phyloP scores from a whole-genome alignment of 1,140 invertebrate species.

The Lepidostoma basale region DNA sequence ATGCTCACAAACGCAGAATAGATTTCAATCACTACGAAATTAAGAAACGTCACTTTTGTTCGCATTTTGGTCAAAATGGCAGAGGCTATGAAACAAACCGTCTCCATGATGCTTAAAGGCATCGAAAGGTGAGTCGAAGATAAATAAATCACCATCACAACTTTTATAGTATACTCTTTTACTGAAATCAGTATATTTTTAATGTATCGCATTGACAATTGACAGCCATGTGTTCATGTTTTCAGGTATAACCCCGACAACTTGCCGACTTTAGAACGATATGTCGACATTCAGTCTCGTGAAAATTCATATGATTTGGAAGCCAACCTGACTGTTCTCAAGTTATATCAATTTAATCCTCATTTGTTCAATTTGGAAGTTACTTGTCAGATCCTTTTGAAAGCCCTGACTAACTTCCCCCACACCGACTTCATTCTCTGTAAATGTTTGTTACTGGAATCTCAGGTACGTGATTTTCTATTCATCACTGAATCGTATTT shows the following conservation, averaged over 20 bases:
- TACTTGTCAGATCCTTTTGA: slow-evolving; percentile 84
- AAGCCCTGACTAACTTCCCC: slow-evolving; percentile 94
- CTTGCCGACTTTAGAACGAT: slow-evolving; percentile 83
- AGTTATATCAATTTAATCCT: slow-evolving; percentile 95
- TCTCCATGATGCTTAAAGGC: slow-evolving; percentile 75
- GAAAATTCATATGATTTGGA: slow-evolving; percentile 96
- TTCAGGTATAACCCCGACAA: slow-evolving; percentile 44
- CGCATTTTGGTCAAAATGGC: slow-evolving; percentile 58
- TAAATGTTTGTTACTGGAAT: slow-evolving; percentile 90
- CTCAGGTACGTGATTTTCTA: slow-evolving; percentile 76
- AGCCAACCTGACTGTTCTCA: slow-evolving; percentile 91
- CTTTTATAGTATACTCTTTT: too few relatives aligned
- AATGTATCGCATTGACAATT: neutral
- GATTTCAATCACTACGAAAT: neutral
- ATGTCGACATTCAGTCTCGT: slow-evolving; percentile 89
- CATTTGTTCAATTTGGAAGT: slow-evolving; percentile 83
- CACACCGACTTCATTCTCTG: slow-evolving; percentile 97
- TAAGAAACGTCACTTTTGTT: slow-evolving; percentile 2
- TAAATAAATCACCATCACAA: too few relatives aligned
- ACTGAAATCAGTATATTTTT: too few relatives aligned
- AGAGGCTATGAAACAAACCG: slow-evolving; percentile 77
- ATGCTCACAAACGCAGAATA: too few relatives aligned
- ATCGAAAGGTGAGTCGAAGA: slow-evolving; percentile 75
- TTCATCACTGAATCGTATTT: too few relatives aligned
- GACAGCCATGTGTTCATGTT: slow-evolving; percentile 26